Percentiles rank a stretch among this genome's conserved stretches.
phyloP scores from a whole-genome alignment of 2,113 vertebrate genomes.

The Centropristis striata region DNA sequence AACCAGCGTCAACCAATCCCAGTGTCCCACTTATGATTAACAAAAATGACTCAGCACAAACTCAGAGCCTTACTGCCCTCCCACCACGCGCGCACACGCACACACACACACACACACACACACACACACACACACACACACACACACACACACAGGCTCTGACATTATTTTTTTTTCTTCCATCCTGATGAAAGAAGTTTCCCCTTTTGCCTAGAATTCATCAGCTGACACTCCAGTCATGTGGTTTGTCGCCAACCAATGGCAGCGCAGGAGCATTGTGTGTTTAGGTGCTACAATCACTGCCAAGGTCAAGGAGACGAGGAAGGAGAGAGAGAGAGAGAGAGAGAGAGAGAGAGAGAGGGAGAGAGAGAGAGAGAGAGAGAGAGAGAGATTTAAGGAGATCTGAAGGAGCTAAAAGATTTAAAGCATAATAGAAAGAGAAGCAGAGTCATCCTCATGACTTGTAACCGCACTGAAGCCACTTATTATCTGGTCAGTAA shows the following conservation, averaged over 20 bases:
- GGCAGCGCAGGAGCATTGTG: conserved; percentile 36
- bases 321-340: conserved; percentile 31
- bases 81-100: conserved; percentile 13
- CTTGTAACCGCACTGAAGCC: conserved; percentile 50
- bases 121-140: conserved; percentile 35
- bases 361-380: conserved; percentile 39
- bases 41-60: conserved; percentile 77
- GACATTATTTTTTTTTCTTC: conserved; percentile 54
- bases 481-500: conserved; percentile 55
- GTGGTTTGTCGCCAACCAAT: conserved; percentile 70
- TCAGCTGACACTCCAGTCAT: conserved; percentile 77
- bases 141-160: conserved; percentile 39
- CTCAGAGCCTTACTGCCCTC: conserved; percentile 31
- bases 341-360: conserved; percentile 35
- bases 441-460: conserved; percentile 53
- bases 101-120: conserved; percentile 27
- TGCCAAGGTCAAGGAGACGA: conserved; percentile 78
- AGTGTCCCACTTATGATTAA: conserved; percentile 49
- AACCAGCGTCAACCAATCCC: conserved; percentile 48
- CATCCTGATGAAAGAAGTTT: conserved; percentile 69
- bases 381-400: not conserved
- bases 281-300: conserved; percentile 66
- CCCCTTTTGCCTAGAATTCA: conserved; percentile 75
- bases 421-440: conserved; percentile 11
- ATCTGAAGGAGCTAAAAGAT: conserved; percentile 13